Evolutionary conservation across 2,797 vertebrate genomes (phyloP).

Genomic region (Pipistrellus nathusii): DNA sequence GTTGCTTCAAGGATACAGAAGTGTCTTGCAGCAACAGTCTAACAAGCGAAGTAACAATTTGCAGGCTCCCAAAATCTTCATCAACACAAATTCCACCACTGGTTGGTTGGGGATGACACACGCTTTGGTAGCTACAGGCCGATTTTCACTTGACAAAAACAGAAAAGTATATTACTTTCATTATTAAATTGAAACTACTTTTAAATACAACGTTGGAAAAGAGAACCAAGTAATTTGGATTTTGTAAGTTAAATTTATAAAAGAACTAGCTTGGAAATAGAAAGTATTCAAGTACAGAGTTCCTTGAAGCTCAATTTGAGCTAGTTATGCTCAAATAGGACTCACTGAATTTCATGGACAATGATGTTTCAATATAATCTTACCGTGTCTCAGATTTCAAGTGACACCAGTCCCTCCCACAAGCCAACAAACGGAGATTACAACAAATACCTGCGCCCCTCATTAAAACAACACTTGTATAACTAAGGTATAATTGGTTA

Average conservation of each 20-base stretch:
- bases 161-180: conserved; percentile 48
- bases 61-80: conserved; percentile 94
- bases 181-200: conserved; percentile 25
- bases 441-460: neutral
- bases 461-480: neutral
- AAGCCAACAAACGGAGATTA: neutral
- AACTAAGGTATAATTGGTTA: neutral
- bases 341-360: neutral
- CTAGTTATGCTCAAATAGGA: neutral
- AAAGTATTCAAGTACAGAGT: neutral
- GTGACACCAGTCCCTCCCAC: neutral
- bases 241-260: conserved; percentile 33
- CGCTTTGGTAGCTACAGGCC: neutral
- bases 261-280: conserved; percentile 13
- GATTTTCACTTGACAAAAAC: conserved; percentile 78
- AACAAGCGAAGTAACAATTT: conserved; percentile 91
- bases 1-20: conserved; percentile 92
- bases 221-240: conserved; percentile 59
- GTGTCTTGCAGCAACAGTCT: conserved; percentile 92
- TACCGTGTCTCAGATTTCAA: neutral
- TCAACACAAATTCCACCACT: conserved; percentile 91
- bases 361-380: neutral
- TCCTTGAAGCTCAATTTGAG: conserved; percentile 26
- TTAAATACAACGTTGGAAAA: conserved; percentile 79
- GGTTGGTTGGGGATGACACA: conserved; percentile 93